A percentile compares a stretch with the other conserved stretches of the same genome.
These are phyloP conservation scores for Diphyllodes magnificus DNA, from an alignment of 2,113 vertebrate genomes.

Conservation along the genomic window DNA sequence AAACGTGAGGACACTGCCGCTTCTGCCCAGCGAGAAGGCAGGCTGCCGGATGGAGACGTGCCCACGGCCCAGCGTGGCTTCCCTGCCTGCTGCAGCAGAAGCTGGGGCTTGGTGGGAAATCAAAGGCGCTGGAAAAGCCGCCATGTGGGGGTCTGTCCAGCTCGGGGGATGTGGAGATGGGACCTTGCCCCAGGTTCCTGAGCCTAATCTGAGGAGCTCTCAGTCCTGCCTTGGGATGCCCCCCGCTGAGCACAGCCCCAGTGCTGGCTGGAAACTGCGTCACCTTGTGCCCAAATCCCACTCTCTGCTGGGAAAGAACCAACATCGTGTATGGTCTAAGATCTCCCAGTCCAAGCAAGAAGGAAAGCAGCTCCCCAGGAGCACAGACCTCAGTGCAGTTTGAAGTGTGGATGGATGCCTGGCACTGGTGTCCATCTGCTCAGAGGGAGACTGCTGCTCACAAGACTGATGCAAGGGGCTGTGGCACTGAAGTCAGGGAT, in stretches of 20 bases:
- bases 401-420: background rate
- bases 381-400: accelerated
- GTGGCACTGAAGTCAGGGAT: background rate
- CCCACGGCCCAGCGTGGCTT: background rate
- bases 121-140: background rate
- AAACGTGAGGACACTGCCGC: background rate
- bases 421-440: background rate
- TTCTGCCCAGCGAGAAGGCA: background rate
- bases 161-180: accelerated
- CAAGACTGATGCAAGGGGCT: background rate
- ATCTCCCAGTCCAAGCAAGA: background rate
- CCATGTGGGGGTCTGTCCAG: background rate
- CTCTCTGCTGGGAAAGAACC: background rate
- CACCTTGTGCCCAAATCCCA: background rate
- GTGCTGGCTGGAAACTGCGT: background rate
- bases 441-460: background rate
- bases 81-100: background rate
- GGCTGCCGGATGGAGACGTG: slow-evolving; percentile 22
- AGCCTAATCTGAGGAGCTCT: background rate
- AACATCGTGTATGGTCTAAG: accelerated
- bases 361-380: background rate
- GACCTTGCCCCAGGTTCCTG: background rate
- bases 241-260: accelerated
- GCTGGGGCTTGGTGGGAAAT: background rate
- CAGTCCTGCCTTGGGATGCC: background rate